Base-by-base conservation (phyloP, 2,113 vertebrate species). In the Xenopus laevis region DNA sequence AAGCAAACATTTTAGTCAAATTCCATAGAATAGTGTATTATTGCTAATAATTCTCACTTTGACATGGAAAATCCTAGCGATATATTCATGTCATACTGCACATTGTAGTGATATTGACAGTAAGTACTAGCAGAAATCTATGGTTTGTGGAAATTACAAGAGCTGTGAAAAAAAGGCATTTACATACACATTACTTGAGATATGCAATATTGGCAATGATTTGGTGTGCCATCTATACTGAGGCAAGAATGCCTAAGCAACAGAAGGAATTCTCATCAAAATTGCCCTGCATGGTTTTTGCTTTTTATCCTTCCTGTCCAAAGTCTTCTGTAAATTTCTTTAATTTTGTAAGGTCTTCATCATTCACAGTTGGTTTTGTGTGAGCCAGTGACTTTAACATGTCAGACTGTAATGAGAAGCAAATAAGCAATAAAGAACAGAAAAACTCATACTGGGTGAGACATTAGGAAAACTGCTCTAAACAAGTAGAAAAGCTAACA, bases 251-350 rank as follows among this genome's bases (percentile, higher is more conserved):
- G 80, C 44, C 79, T 72, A 84, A 45, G 71, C 78, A 81, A 83
- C 67, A 44, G 69, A 23, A 76, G 40, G 18, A 65, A 75, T 78
- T 80, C 74, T 81, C 79, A 55, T 0, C 23, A 55, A 46, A 60
- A 77, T 77, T 70, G 69, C 60, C 10, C 8, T 0, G 18, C 45
- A 79, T 83, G 83, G 69, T 83, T 84, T 85, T 4, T 27, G 23
- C 4, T 27, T 78, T 81, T 92, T 93, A 99, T 84, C 97, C 96
- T 86, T 99, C 97, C 82, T 99, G 97, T 81, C 97, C 97, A 86
- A 99, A 98, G 80, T 98, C 97, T 71, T 98, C 93, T 84, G 97
- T 98, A 88, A 99, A 99, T 86, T 98, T 98, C 92, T 86, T 97
- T 79, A 99, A 86, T 82, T 98, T 99, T 64, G 91, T 86, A 87